Percentiles rank a stretch among this genome's conserved stretches.
These are phyloP conservation scores for Geodia barretti DNA, from an alignment of 37 sponge, comb jelly and placozoan species.

Conservation along the genomic window DNA sequence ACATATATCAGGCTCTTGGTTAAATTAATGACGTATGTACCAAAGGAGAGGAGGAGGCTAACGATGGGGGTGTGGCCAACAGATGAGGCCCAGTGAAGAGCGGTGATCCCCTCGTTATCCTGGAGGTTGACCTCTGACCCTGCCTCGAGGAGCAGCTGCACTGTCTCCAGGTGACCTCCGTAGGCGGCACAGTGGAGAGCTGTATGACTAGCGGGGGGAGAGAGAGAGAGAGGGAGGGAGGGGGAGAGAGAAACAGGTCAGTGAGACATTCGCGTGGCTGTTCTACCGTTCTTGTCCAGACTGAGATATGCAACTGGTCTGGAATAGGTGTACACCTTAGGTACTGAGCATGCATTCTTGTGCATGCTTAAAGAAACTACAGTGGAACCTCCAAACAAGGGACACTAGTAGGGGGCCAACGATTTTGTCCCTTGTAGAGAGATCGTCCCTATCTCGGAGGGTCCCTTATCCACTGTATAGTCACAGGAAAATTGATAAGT, in stretches of 20 bases:
- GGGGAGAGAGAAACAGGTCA: neutral
- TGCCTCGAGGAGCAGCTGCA: conserved; percentile 60
- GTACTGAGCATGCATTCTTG: too few relatives aligned
- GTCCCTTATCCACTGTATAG: too few relatives aligned
- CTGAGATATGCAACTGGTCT: too few relatives aligned
- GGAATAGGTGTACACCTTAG: too few relatives aligned
- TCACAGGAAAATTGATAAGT: too few relatives aligned
- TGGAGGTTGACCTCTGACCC: conserved; percentile 55
- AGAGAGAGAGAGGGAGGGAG: too few relatives aligned
- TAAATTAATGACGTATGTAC: neutral
- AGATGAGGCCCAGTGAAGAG: conserved; percentile 91
- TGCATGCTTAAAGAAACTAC: too few relatives aligned
- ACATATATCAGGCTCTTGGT: neutral
- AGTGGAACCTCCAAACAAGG: too few relatives aligned
- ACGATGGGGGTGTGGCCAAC: conserved; percentile 62
- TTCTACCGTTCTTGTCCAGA: too few relatives aligned
- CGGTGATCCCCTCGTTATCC: conserved; percentile 82
- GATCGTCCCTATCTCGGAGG: too few relatives aligned
- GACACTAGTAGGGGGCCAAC: too few relatives aligned
- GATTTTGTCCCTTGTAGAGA: too few relatives aligned
- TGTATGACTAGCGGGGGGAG: conserved; percentile 50
- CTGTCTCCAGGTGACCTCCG: conserved; percentile 65
- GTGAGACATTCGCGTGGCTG: neutral
- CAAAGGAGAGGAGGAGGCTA: conserved; percentile 37
- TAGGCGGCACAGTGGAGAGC: conserved; percentile 89